Conservation (phyloP, 1,140 invertebrate genomes). For the Lordiphosa collinella region DNA sequence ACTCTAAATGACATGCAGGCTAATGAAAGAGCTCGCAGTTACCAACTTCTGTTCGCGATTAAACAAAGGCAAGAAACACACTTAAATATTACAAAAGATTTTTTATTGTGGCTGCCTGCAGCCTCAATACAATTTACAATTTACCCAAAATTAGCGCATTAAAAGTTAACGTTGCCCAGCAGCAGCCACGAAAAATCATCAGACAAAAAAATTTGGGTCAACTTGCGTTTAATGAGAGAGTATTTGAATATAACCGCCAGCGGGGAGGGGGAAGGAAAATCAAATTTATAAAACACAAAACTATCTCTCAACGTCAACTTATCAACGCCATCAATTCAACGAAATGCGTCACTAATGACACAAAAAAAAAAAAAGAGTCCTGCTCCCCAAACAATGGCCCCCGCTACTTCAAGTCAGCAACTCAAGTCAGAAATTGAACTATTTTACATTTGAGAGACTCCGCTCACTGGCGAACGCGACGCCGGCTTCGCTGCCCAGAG, state of each 20-base stretch:
- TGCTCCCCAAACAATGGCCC: background rate
- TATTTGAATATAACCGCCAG: constrained; percentile 23
- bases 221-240: constrained; percentile 47
- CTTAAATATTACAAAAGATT: constrained; percentile 68
- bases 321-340: constrained; percentile 39
- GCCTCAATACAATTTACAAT: constrained; percentile 47
- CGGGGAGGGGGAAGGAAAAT: constrained; percentile 19
- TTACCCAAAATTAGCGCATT: constrained; percentile 65
- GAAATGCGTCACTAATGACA: constrained; percentile 50
- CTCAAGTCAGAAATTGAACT: constrained; percentile 49
- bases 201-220: constrained; percentile 56
- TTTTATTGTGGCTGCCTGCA: constrained; percentile 28
- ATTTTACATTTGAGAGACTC: constrained; percentile 57
- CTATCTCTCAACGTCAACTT: constrained; percentile 33
- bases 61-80: constrained; percentile 25
- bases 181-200: constrained; percentile 63
- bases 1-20: constrained; percentile 27
- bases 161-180: constrained; percentile 59
- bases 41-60: background rate
- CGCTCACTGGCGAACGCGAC: constrained; percentile 25
- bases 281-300: constrained; percentile 52
- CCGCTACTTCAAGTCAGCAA: constrained; percentile 19
- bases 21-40: constrained; percentile 18
- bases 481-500: constrained; percentile 9
- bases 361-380: constrained; percentile 25